Evolutionary conservation across 2,113 vertebrate species (phyloP), one percentile per base, ranked within the genome.

Genomic region (Opisthocomus hoazin): DNA sequence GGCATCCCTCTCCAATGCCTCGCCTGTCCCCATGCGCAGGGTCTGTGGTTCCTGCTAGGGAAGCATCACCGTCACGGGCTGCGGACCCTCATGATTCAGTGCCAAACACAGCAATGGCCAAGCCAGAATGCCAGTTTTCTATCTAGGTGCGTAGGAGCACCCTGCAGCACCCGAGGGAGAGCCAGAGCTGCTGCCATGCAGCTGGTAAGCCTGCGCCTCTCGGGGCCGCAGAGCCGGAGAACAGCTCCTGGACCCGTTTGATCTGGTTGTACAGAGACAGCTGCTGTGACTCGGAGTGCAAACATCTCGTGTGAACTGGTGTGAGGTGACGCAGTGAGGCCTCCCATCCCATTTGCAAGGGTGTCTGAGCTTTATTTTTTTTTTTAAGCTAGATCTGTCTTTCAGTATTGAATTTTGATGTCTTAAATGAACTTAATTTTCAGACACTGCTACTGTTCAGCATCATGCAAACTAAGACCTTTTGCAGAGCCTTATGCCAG

Each of bases 51-150:
- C 29, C 41, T 57, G 30, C 24, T 43, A 24, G 46, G 71, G 69
- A 83, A 88, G 65, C 27, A 23, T 32, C 18, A 3, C 50, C 0
- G 0, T 18, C 43, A 8, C 1, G 7, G 77, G 34, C 76, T 80
- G 39, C 45, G 87, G 77, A 14, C 5, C 50, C 50, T 37, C 2
- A 1, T 1, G 27, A 14, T 54, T 91, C 69, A 34, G 68, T 0
- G 1, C 73, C 54, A 87, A 91, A 58, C 7, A 8, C 58, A 77
- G 60, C 56, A n/a, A 5, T 2, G 24, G 36, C 91, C 58, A 39
- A 77, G 30, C 5, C 68, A 76, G 63, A 76, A 64, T 0, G 2
- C 10, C 58, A n/a, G 29, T 4, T 45, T 77, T 61, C 41, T 39
- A 39, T 50, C 54, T 15, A 48, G 30, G 32, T 37, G 66, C 29